These are phyloP conservation scores for Coilia nasus DNA, from an alignment of 2,797 vertebrate genomes.

Conservation along the genomic window DNA sequence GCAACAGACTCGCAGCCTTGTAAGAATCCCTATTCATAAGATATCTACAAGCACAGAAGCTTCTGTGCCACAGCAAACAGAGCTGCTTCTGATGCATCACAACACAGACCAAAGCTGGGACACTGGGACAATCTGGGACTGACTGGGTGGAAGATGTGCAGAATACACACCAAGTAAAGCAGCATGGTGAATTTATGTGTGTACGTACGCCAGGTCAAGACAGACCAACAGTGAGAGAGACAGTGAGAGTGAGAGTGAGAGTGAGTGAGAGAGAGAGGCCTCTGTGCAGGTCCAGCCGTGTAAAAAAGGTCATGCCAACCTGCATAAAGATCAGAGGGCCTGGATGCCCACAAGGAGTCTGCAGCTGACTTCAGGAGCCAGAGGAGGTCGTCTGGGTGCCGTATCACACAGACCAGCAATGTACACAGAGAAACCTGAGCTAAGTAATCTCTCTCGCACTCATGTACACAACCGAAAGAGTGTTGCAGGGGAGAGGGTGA, in stretches of 20 bases:
- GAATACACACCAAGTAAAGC: no score
- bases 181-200: no score
- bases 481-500: not conserved
- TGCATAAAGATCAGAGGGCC: constrained; percentile 70
- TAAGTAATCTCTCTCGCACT: constrained; percentile 61
- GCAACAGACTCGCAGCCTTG: not conserved
- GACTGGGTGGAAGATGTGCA: no score
- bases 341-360: constrained; percentile 44
- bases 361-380: constrained; percentile 62
- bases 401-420: constrained; percentile 65
- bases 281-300: constrained; percentile 54
- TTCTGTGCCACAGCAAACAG: not conserved
- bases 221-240: constrained; percentile 19
- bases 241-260: constrained; percentile 33
- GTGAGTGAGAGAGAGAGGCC: constrained; percentile 29
- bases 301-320: constrained; percentile 76
- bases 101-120: not conserved
- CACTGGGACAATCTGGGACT: no score
- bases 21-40: not conserved
- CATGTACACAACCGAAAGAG: constrained; percentile 13
- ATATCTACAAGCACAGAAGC: not conserved
- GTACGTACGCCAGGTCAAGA: constrained; percentile 2
- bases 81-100: not conserved
- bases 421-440: constrained; percentile 75
- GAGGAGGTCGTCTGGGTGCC: constrained; percentile 59